Percentiles rank a stretch among this genome's conserved stretches.
These are phyloP conservation scores for Eupithecia tripunctaria DNA, from an alignment of 2,888 invertebrate species.

Conservation along the genomic window DNA sequence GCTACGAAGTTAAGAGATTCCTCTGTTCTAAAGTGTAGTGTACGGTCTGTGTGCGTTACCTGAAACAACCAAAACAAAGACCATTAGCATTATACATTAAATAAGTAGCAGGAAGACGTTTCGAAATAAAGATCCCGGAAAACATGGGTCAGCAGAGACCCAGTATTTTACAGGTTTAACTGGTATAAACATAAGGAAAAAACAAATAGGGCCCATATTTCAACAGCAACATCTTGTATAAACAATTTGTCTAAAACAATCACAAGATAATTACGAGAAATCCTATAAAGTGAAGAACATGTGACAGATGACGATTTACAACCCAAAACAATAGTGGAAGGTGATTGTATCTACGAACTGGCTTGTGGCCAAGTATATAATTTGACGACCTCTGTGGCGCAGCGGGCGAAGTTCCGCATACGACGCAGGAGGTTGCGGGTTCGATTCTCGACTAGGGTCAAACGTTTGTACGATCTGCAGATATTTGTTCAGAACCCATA, in stretches of 20 bases:
- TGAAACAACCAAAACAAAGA: conserved; percentile 32
- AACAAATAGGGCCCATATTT: conserved; percentile 3
- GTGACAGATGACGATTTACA: conserved; percentile 37
- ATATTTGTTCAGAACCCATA: too few relatives aligned
- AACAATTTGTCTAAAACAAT: conserved; percentile 1
- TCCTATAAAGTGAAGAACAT: conserved; percentile 22
- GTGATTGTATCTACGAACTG: conserved; percentile 10
- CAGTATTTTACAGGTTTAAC: not conserved
- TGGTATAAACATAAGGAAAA: not conserved
- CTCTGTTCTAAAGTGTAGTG: not conserved
- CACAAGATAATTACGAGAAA: not conserved
- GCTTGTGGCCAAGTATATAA: conserved; percentile 23
- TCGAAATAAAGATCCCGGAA: not conserved
- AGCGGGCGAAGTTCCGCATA: too few relatives aligned
- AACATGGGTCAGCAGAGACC: not conserved
- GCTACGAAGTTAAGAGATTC: not conserved
- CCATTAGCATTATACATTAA: conserved; percentile 8
- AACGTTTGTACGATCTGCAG: too few relatives aligned
- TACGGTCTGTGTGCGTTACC: conserved; percentile 27
- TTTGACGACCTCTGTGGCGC: too few relatives aligned
- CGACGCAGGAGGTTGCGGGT: too few relatives aligned
- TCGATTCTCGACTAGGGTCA: too few relatives aligned
- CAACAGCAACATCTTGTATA: not conserved
- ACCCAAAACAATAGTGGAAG: conserved; percentile 32
- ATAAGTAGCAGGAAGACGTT: not conserved